Percentiles rank a stretch among this genome's conserved stretches.
Conservation (phyloP, 1,140 invertebrate genomes). For the Neuroterus valhalla region DNA sequence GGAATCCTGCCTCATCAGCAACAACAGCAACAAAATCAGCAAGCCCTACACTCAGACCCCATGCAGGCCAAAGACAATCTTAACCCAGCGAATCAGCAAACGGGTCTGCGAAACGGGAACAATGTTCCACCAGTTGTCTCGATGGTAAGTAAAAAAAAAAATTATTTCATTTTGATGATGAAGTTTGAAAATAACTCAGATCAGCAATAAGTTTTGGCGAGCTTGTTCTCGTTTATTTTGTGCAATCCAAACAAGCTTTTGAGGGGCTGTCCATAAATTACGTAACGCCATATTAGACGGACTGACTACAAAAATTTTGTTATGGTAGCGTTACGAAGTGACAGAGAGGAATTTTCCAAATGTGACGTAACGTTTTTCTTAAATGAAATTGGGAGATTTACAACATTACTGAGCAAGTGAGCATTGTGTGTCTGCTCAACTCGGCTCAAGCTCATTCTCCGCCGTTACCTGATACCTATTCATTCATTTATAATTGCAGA, state of each 20-base stretch:
- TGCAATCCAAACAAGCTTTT: constrained; percentile 37
- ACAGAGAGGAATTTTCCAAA: too few relatives aligned
- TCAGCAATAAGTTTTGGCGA: not conserved
- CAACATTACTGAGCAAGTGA: too few relatives aligned
- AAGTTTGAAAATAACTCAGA: constrained; percentile 22
- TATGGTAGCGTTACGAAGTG: too few relatives aligned
- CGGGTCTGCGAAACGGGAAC: constrained; percentile 71
- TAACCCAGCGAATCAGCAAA: constrained; percentile 69
- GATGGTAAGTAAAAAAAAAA: constrained; percentile 63
- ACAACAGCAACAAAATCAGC: constrained; percentile 65
- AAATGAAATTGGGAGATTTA: too few relatives aligned
- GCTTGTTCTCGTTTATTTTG: not conserved
- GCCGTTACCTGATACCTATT: too few relatives aligned
- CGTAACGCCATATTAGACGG: too few relatives aligned
- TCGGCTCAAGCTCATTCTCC: too few relatives aligned
- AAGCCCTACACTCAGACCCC: constrained; percentile 67
- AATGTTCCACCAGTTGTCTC: constrained; percentile 71
- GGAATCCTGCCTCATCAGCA: constrained; percentile 68
- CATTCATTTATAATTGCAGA: too few relatives aligned
- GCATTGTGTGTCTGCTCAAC: too few relatives aligned
- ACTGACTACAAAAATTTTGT: too few relatives aligned
- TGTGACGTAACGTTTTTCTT: too few relatives aligned
- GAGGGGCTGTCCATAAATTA: too few relatives aligned
- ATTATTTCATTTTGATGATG: not conserved
- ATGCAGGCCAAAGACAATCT: constrained; percentile 74